Percentiles rank a stretch among this genome's conserved stretches.
phyloP scores from a whole-genome alignment of 2,888 invertebrate species.

The Epicampocera succincta region DNA sequence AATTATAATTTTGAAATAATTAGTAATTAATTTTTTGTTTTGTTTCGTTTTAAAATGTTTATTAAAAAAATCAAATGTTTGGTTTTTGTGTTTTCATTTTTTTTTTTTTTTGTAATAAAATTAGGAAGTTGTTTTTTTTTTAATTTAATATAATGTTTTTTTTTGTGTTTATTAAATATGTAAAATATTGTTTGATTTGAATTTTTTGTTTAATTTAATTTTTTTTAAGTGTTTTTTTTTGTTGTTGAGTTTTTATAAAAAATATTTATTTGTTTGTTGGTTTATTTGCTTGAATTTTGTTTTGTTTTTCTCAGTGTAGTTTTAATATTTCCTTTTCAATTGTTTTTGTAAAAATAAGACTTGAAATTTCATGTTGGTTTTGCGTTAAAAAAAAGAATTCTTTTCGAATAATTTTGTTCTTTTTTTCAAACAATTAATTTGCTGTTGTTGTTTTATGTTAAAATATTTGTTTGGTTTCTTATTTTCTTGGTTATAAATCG shows the following conservation, averaged over 20 bases:
- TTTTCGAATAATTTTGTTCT: constrained; percentile 67
- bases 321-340: constrained; percentile 21
- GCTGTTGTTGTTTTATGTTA: constrained; percentile 70
- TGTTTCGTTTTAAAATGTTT: constrained; percentile 35
- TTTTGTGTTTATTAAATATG: constrained; percentile 65
- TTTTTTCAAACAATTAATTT: constrained; percentile 44
- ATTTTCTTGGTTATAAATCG: constrained; percentile 77
- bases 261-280: constrained; percentile 52
- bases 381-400: constrained; percentile 42
- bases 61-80: constrained; percentile 16
- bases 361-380: constrained; percentile 65
- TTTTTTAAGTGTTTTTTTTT: constrained; percentile 39
- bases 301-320: constrained; percentile 43
- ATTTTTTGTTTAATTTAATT: constrained; percentile 32
- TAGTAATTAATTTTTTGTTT: constrained; percentile 53
- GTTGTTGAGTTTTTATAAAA: constrained; percentile 61
- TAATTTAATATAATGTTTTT: constrained; percentile 42
- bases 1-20: constrained; percentile 44
- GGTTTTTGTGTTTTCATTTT: constrained; percentile 52
- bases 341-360: constrained; percentile 68
- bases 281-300: constrained; percentile 19
- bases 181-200: constrained; percentile 60
- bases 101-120: constrained; percentile 49
- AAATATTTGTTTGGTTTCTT: constrained; percentile 58
- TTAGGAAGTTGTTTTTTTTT: constrained; percentile 57